A percentile compares a stretch with the other conserved stretches of the same genome.
Evolutionary conservation across 2,113 vertebrate genomes (phyloP).

Genomic region (Hassar affinis): DNA sequence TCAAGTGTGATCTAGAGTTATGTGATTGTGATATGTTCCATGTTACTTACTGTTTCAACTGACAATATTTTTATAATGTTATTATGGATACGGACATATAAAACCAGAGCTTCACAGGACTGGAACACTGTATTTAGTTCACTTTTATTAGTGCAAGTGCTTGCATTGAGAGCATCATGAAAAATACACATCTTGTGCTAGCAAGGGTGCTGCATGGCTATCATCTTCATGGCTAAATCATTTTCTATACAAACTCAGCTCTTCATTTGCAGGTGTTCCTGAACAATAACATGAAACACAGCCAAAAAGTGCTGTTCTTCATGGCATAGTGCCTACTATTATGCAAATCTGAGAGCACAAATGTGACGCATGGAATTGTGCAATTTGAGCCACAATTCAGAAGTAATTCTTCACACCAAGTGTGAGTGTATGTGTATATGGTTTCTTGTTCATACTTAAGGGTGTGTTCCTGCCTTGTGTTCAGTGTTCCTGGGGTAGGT

Average conservation of each 20-base stretch:
- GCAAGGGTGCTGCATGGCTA: background rate
- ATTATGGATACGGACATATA: too few relatives aligned
- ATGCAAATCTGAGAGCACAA: background rate
- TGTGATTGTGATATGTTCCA: background rate
- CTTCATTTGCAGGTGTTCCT: background rate
- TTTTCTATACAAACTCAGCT: background rate
- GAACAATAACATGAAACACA: background rate
- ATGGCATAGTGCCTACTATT: background rate
- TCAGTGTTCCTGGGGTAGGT: background rate
- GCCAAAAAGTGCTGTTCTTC: background rate
- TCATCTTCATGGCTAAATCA: background rate
- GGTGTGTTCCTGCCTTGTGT: background rate
- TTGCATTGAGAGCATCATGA: background rate
- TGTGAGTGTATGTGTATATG: background rate
- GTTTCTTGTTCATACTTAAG: background rate
- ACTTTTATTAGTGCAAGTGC: background rate
- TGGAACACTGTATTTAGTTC: background rate
- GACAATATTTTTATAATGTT: too few relatives aligned
- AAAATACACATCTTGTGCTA: background rate
- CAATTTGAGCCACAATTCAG: background rate
- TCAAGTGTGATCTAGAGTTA: background rate
- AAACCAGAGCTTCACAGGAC: background rate
- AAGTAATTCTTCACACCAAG: background rate
- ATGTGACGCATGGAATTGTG: background rate
- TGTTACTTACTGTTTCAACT: background rate